Evolutionary conservation across 2,113 vertebrate genomes (phyloP).

Genomic region (Bettongia penicillata): DNA sequence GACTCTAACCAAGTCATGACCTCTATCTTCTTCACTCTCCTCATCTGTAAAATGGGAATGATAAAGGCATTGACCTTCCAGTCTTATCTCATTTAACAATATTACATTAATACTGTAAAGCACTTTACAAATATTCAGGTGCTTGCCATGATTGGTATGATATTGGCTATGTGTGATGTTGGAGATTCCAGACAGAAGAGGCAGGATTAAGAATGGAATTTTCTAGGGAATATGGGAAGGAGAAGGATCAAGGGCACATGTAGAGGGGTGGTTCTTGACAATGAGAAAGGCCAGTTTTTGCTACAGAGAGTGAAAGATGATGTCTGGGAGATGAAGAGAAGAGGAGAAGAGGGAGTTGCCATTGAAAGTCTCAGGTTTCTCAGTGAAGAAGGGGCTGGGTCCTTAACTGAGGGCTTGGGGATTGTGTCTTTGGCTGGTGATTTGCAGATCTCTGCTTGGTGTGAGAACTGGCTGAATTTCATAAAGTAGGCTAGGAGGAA

Average conservation of each 20-base stretch:
- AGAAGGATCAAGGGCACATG: neutral
- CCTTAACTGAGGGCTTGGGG: neutral
- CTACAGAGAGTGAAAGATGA: neutral
- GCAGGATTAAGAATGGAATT: neutral
- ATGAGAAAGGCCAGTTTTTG: neutral
- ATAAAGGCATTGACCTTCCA: neutral
- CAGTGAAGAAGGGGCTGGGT: neutral
- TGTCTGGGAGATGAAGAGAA: too few relatives aligned
- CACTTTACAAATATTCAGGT: neutral
- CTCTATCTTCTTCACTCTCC: neutral
- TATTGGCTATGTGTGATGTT: too few relatives aligned
- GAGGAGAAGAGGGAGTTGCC: neutral
- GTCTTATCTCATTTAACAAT: neutral
- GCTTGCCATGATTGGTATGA: neutral
- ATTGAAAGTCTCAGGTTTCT: neutral
- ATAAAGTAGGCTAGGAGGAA: too few relatives aligned
- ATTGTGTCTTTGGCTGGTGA: neutral
- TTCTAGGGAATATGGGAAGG: neutral
- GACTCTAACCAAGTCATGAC: neutral
- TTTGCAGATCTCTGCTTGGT: too few relatives aligned
- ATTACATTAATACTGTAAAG: neutral
- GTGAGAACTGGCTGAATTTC: too few relatives aligned
- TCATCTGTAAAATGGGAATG: neutral
- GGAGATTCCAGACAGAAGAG: neutral
- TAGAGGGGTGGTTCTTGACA: neutral